Evolutionary conservation across 2,797 vertebrate species (phyloP), one percentile per base, ranked within the genome.

Genomic region (Sphenodon punctatus): DNA sequence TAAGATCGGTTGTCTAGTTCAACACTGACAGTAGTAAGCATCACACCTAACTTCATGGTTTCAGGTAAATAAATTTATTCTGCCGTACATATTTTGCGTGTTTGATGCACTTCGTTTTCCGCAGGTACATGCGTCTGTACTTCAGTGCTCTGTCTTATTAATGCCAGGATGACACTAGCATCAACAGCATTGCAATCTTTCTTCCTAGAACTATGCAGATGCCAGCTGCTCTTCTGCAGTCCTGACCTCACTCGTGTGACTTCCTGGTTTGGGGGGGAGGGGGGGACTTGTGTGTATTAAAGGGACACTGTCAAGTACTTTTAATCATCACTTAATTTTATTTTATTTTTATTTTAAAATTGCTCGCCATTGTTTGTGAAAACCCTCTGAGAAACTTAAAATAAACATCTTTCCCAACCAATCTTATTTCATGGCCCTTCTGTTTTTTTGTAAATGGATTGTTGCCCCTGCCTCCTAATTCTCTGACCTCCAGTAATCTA

Each of bases 41-140:
- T 92, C 89, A 95, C 95, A 93, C 90, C 93, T 89, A 85, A 90
- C 87, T 90, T 93, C 90, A 88, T 95, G 94, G 94, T 95, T 96
- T 95, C 91, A 81, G 95, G 95, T 95, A 95, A 97, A 97, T 96
- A 96, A 97, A 97, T 95, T 88, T 95, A 94, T 95, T 96, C 95
- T 95, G 93, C 75, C 67, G 89, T 90, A 93, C 78, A 4, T 76
- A n/a, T 58, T 68, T 20, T 19, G 88, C 36, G 85, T 92, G 87
- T 75, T 78, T 11, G 68, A 81, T 92, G 72, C 86, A 90, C 87
- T 93, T 90, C 89, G 75, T 80, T 76, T 65, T 42, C 73, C 5
- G 75, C 73, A 82, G 76, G 74, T 85, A 69, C 6, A 4, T 48
- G 34, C 3, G 16, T 6, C 5, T 27, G 8, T 43, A 14, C 68